Percentiles rank a stretch among this genome's conserved stretches.
phyloP scores from a whole-genome alignment of 2,113 vertebrate genomes.

The Synchiropus splendidus region DNA sequence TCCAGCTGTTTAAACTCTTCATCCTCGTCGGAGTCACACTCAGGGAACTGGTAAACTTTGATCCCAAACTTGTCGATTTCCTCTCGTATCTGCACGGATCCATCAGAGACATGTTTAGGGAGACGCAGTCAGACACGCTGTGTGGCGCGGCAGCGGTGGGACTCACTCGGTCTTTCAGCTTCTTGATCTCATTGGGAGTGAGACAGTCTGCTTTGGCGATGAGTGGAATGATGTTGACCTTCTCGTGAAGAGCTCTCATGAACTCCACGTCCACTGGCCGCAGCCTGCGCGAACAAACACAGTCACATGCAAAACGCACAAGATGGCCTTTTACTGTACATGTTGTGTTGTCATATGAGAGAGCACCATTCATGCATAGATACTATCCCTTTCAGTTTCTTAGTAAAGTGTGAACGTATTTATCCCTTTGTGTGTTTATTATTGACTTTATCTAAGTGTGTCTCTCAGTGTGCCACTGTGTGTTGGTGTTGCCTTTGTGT shows the following conservation, averaged over 20 bases:
- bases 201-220: conserved; percentile 95
- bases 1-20: conserved; percentile 94
- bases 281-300: conserved; percentile 58
- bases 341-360: no score
- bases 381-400: no score
- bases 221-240: conserved; percentile 93
- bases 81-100: conserved; percentile 76
- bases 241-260: conserved; percentile 97
- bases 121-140: neutral
- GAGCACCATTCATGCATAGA: no score
- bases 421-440: conserved; percentile 1
- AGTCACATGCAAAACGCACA: no score
- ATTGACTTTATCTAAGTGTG: no score
- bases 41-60: conserved; percentile 92
- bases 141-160: neutral
- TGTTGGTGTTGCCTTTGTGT: no score
- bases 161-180: conserved; percentile 92
- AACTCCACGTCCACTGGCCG: conserved; percentile 94
- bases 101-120: neutral
- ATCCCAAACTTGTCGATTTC: conserved; percentile 94
- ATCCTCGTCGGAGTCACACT: conserved; percentile 92
- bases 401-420: neutral
- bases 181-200: conserved; percentile 87
- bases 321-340: no score
- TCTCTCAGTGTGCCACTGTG: neutral